Conservation (phyloP, 1,140 invertebrate genomes). For the Atta texana region DNA sequence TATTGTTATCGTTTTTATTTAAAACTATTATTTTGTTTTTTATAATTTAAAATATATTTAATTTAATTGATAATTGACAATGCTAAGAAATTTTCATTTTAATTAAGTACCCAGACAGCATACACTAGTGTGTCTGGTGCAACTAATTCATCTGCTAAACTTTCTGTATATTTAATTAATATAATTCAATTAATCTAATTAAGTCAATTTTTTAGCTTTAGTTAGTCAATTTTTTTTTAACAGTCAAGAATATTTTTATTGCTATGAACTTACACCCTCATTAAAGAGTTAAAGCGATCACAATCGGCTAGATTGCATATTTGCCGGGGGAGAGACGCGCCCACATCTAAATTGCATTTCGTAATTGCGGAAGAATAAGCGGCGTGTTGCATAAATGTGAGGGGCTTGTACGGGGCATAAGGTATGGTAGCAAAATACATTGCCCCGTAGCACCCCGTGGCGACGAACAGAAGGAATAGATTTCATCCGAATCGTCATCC, state of each 20-base stretch:
- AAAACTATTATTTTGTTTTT: no score
- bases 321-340: background rate
- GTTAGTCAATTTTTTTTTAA: background rate
- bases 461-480: constrained; percentile 63
- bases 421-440: background rate
- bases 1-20: background rate
- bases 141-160: no score
- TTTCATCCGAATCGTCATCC: constrained; percentile 61
- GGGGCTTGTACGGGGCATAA: background rate
- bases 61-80: background rate
- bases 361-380: constrained; percentile 62
- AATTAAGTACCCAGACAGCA: background rate
- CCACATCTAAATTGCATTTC: constrained; percentile 49
- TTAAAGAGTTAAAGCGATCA: constrained; percentile 16
- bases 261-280: background rate
- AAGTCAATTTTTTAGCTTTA: no score
- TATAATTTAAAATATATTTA: background rate
- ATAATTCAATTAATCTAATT: background rate
- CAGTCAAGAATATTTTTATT: background rate
- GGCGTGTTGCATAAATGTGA: constrained; percentile 8
- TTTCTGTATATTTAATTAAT: background rate
- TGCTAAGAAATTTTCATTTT: background rate
- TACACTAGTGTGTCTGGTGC: no score
- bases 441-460: constrained; percentile 57
- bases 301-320: background rate